Base-by-base conservation (phyloP, 2,113 vertebrate species). In the Odontophorus gujanensis region DNA sequence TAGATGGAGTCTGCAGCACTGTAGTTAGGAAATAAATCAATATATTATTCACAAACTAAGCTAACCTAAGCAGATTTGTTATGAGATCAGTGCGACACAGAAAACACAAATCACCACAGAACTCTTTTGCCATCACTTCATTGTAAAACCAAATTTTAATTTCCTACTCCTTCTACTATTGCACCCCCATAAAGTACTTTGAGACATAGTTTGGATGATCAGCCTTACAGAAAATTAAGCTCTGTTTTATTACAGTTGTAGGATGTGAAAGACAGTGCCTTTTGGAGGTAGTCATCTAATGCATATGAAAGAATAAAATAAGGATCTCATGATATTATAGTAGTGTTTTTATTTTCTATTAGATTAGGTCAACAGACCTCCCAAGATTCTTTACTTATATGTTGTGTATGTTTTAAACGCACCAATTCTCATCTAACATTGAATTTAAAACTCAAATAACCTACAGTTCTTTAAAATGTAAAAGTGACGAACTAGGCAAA, bases 141-240 rank as follows among this genome's bases (percentile, higher is more conserved):
- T 45, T 81, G 25, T 83, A 88, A 91, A 94, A 71, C 28, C 66
- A 24, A 28, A 57, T 69, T 81, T 91, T 86, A 77, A 55, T 90
- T 91, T 77, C 65, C 92, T 42, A 45, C 21, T 88, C 34, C 0
- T 0, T 90, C 63, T 95, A 48, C 34, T 73, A 11, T 28, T 89
- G 36, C 21, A 91, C 14, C 30, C 14, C 26, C 11, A 68, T 69
- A 69, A 89, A 76, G 8, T 74, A 24, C 11, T 81, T 76, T 83
- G 59, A 87, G 59, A 63, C 45, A 8, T 6, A 59, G 17, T 74
- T 77, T 47, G 38, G 20, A 38, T 83, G 63, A 85, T 69, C 9
- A 69, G 25, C 22, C 50, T 59, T 40, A 61, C 66, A 89, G 17
- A 93, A 89, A 73, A 87, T 87, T 89, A 85, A 83, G 34, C 14